These are phyloP conservation scores for Cerastoderma edule DNA, from an alignment of 2,888 invertebrate genomes.

Conservation along the genomic window DNA sequence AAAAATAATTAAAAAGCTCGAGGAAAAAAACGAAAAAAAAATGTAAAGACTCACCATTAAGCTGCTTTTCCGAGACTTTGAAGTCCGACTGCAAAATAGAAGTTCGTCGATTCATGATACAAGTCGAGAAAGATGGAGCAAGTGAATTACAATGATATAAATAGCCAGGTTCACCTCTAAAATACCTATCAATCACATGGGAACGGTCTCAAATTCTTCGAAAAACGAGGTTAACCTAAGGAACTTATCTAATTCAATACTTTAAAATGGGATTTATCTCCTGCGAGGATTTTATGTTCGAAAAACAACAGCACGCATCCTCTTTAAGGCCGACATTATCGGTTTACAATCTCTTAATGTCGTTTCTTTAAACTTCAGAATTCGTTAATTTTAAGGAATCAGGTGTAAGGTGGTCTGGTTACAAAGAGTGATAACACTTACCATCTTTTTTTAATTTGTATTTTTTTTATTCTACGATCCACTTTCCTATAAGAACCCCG, in stretches of 20 bases:
- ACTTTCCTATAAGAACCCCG: slow-evolving; percentile 38
- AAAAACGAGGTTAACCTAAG: not conserved
- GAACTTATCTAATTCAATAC: slow-evolving; percentile 2
- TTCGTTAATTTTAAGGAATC: slow-evolving; percentile 38
- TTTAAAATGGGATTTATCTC: not conserved
- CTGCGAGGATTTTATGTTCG: not conserved
- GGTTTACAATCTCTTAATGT: slow-evolving; percentile 9
- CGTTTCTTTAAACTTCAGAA: slow-evolving; percentile 32
- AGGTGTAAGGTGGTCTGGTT: slow-evolving; percentile 35
- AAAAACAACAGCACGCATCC: not conserved
- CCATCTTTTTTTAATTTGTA: slow-evolving; percentile 49
- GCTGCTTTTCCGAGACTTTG: slow-evolving; percentile 69
- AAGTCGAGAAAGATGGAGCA: slow-evolving; percentile 5
- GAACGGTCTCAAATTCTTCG: slow-evolving; percentile 2
- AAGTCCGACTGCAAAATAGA: slow-evolving; percentile 70
- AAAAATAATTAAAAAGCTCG: no score
- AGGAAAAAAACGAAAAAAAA: not conserved
- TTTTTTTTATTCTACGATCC: slow-evolving; percentile 30
- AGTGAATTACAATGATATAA: slow-evolving; percentile 21
- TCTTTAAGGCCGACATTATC: not conserved
- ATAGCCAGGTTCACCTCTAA: slow-evolving; percentile 7
- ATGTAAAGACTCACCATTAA: slow-evolving; percentile 57
- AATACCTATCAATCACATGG: slow-evolving; percentile 26
- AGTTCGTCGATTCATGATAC: slow-evolving; percentile 44
- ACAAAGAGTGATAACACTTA: slow-evolving; percentile 54